Conservation (phyloP, 2,113 vertebrate genomes). For the Vicugna pacos region DNA sequence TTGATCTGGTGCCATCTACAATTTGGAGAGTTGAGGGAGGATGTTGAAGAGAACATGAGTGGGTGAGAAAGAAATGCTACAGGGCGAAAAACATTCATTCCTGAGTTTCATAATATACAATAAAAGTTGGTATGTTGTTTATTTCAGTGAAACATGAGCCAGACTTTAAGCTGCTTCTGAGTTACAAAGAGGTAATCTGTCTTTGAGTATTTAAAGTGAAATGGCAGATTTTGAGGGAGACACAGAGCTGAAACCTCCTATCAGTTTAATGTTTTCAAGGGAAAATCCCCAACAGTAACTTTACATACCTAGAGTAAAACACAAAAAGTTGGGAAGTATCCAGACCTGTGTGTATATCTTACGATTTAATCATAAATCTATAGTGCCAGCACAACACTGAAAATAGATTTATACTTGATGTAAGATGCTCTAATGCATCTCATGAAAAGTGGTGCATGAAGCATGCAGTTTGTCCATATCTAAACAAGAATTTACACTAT, state of each 20-base stretch:
- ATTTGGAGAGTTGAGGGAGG: slow-evolving; percentile 41
- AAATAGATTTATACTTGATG: background rate
- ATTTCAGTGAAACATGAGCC: background rate
- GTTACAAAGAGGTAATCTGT: background rate
- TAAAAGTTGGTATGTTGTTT: slow-evolving; percentile 25
- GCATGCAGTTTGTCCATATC: background rate
- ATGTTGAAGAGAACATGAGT: slow-evolving; percentile 30
- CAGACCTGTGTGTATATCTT: background rate
- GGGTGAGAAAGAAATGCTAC: slow-evolving; percentile 39
- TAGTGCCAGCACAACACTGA: background rate
- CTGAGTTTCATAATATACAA: slow-evolving; percentile 23
- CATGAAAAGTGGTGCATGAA: background rate
- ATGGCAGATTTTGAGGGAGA: background rate
- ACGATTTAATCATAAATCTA: background rate
- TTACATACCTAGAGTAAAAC: background rate
- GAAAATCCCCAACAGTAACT: background rate
- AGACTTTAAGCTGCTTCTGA: background rate
- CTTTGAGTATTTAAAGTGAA: background rate
- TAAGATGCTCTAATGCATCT: background rate
- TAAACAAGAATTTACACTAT: background rate
- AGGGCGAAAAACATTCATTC: background rate
- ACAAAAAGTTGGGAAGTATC: background rate
- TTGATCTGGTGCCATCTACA: slow-evolving; percentile 37
- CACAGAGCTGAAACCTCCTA: background rate
- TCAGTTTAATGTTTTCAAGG: background rate